A percentile compares a stretch with the other conserved stretches of the same genome.
These are phyloP conservation scores for Clarias magur DNA, from an alignment of 2,113 vertebrate genomes.

Conservation along the genomic window DNA sequence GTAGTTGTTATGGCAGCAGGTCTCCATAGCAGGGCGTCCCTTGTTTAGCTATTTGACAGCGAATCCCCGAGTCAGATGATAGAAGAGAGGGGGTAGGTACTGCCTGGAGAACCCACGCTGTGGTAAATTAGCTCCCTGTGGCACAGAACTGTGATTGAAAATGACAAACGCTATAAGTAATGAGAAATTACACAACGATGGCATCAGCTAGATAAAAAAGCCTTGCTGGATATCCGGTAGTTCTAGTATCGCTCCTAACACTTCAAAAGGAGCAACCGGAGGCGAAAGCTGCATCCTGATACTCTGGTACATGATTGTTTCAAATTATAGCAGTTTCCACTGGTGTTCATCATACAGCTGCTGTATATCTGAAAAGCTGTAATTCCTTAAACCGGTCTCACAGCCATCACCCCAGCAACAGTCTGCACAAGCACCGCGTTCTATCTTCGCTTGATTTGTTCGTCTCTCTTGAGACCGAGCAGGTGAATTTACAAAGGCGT, in stretches of 20 bases:
- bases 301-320: neutral
- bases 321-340: neutral
- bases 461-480: neutral
- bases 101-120: neutral
- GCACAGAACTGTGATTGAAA: constrained; percentile 25
- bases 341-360: neutral
- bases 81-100: neutral
- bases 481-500: constrained; percentile 8
- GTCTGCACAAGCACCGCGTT: neutral
- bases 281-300: neutral
- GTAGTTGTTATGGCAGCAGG: constrained; percentile 36
- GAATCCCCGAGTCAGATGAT: constrained; percentile 1
- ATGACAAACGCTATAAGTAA: neutral
- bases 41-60: constrained; percentile 1
- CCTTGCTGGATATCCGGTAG: neutral
- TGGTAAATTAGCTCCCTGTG: neutral
- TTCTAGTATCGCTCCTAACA: neutral
- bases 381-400: neutral
- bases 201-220: neutral
- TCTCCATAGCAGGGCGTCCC: constrained; percentile 29
- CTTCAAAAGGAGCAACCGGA: neutral
- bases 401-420: constrained; percentile 24
- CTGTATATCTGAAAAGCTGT: neutral
- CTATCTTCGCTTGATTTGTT: neutral
- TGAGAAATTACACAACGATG: neutral